phyloP scores from a whole-genome alignment of 1,140 invertebrate genomes.

The Drosophila erecta region DNA sequence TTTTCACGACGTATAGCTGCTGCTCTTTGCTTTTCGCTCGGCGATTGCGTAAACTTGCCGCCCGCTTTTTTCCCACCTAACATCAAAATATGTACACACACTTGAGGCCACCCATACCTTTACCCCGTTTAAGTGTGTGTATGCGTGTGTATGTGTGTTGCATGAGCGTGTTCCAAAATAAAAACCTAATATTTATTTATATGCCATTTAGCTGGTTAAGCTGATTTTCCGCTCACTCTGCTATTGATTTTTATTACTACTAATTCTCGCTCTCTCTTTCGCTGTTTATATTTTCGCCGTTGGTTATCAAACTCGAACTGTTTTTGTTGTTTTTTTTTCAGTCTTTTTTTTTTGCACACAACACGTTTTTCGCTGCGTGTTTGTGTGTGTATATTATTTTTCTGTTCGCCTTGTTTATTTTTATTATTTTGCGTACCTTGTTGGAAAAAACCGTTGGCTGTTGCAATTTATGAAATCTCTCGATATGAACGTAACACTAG shows the following conservation, averaged over 20 bases:
- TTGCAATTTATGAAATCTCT: conserved; percentile 23
- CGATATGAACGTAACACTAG: conserved; percentile 28
- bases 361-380: conserved; percentile 78
- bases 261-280: conserved; percentile 31
- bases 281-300: conserved; percentile 62
- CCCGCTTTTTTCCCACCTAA: conserved; percentile 81
- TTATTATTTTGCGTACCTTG: conserved; percentile 72
- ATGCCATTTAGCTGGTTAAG: conserved; percentile 29
- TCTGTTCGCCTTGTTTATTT: conserved; percentile 77
- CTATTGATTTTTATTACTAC: conserved; percentile 60
- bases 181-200: conserved; percentile 61
- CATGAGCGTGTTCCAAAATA: conserved; percentile 69
- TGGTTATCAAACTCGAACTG: conserved; percentile 69
- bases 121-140: conserved; percentile 25
- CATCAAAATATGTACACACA: conserved; percentile 80
- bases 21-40: conserved; percentile 50
- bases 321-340: conserved; percentile 70
- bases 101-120: conserved; percentile 55
- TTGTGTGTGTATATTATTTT: conserved; percentile 82
- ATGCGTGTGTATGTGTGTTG: conserved; percentile 45
- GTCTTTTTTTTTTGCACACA: conserved; percentile 77
- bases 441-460: conserved; percentile 31
- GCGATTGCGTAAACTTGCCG: conserved; percentile 82
- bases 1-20: conserved; percentile 67
- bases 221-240: conserved; percentile 21